Percentiles rank a stretch among this genome's conserved stretches.
Evolutionary conservation across 2,888 invertebrate genomes (phyloP).

Genomic region (Ischnus inquisitorius): DNA sequence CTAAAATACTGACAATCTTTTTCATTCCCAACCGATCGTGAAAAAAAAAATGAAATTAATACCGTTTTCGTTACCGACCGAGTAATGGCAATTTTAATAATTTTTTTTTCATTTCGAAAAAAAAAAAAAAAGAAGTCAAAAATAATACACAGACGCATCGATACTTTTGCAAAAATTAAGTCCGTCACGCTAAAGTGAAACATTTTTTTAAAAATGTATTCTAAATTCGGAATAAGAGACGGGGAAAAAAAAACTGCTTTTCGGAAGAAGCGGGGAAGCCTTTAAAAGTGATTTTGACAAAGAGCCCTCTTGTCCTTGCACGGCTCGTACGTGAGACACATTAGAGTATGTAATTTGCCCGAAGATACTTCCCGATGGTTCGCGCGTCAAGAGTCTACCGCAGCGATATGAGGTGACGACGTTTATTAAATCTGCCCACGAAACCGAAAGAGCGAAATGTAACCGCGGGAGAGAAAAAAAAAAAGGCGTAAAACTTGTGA

Average conservation of each 20-base stretch:
- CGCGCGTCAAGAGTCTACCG: background rate
- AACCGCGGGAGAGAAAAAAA: background rate
- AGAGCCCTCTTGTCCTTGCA: background rate
- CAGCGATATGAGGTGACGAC: background rate
- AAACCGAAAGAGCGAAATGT: background rate
- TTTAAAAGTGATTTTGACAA: background rate
- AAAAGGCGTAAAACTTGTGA: constrained; percentile 31
- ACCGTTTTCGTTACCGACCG: too few relatives aligned
- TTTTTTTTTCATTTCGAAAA: too few relatives aligned
- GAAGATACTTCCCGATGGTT: constrained; percentile 14
- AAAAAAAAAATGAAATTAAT: too few relatives aligned
- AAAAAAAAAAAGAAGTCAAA: too few relatives aligned
- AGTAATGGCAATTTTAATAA: too few relatives aligned
- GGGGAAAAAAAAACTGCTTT: background rate
- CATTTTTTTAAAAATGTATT: too few relatives aligned
- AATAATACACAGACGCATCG: background rate
- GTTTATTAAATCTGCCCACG: background rate
- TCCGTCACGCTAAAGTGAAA: too few relatives aligned
- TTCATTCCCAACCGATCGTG: too few relatives aligned
- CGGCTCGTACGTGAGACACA: background rate
- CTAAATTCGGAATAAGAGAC: background rate
- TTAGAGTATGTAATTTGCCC: background rate
- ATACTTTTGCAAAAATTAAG: background rate
- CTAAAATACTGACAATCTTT: too few relatives aligned
- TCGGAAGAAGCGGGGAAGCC: background rate